A percentile compares a stretch with the other conserved stretches of the same genome.
phyloP scores from a whole-genome alignment of 2,113 vertebrate species.

The Anhinga rufa region DNA sequence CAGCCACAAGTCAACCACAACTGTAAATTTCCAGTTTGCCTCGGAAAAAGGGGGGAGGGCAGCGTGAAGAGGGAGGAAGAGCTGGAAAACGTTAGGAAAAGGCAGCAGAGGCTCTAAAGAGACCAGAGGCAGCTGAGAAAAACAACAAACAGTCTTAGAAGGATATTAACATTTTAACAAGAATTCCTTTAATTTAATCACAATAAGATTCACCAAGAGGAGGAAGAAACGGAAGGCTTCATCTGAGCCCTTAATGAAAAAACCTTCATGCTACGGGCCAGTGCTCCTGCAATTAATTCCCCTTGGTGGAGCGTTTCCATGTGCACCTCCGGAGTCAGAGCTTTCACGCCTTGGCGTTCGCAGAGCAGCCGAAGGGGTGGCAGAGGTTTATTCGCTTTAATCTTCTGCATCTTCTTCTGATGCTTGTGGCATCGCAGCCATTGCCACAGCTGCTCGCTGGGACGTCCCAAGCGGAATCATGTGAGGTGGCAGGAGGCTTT shows the following conservation, averaged over 20 bases:
- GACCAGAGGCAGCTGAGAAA: slow-evolving; percentile 46
- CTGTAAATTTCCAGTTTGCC: slow-evolving; percentile 38
- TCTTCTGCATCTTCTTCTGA: neutral
- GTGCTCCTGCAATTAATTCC: slow-evolving; percentile 29
- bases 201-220: slow-evolving; percentile 28
- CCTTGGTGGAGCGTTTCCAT: neutral
- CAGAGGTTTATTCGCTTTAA: neutral
- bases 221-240: slow-evolving; percentile 27
- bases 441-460: neutral
- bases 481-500: neutral
- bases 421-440: neutral
- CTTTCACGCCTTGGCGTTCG: neutral
- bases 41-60: neutral
- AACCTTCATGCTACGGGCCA: neutral
- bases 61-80: neutral
- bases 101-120: slow-evolving; percentile 30
- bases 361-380: neutral
- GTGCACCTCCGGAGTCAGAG: neutral
- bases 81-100: slow-evolving; percentile 52
- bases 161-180: slow-evolving; percentile 50
- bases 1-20: slow-evolving; percentile 16
- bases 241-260: slow-evolving; percentile 6
- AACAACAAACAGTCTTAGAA: slow-evolving; percentile 47
- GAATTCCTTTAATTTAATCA: slow-evolving; percentile 61
- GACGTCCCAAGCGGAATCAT: neutral